A percentile compares a stretch with the other conserved stretches of the same genome.
Conservation (phyloP, 2,797 vertebrate species). For the Adrianichthys oophorus region DNA sequence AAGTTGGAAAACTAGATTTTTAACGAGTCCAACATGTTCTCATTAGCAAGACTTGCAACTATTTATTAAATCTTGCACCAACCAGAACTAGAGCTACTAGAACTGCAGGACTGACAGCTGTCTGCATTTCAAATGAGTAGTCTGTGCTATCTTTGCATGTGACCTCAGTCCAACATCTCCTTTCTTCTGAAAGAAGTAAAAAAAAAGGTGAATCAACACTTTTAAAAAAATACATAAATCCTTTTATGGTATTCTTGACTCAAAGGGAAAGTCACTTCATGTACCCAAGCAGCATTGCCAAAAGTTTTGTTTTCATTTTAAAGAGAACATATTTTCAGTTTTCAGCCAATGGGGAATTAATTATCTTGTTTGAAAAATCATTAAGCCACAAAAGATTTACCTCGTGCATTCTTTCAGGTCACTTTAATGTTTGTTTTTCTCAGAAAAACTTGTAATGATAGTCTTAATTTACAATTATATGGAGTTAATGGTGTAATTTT, state of each 20-base stretch:
- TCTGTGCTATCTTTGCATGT: not conserved
- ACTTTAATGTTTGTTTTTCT: conserved; percentile 44
- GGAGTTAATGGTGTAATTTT: conserved; percentile 48
- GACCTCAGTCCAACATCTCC: not conserved
- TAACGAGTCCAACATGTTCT: too few relatives aligned
- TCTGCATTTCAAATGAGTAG: not conserved
- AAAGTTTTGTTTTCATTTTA: too few relatives aligned
- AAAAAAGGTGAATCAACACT: too few relatives aligned
- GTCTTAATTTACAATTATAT: conserved; percentile 50
- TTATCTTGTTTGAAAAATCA: not conserved
- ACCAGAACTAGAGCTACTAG: conserved; percentile 1
- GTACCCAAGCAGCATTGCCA: too few relatives aligned
- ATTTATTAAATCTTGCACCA: too few relatives aligned
- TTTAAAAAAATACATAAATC: too few relatives aligned
- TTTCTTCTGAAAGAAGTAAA: not conserved
- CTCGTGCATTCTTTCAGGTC: conserved; percentile 18
- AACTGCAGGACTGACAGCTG: conserved; percentile 11
- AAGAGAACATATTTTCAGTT: too few relatives aligned
- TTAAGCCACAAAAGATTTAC: conserved; percentile 22
- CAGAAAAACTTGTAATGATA: conserved; percentile 24
- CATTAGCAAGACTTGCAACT: too few relatives aligned
- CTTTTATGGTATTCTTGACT: too few relatives aligned
- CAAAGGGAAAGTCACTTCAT: too few relatives aligned
- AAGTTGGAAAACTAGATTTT: too few relatives aligned
- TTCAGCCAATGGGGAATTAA: too few relatives aligned